A percentile compares a stretch with the other conserved stretches of the same genome.
These are phyloP conservation scores for Rhadina sibilatrix DNA, from an alignment of 2,113 vertebrate species.

Conservation along the genomic window DNA sequence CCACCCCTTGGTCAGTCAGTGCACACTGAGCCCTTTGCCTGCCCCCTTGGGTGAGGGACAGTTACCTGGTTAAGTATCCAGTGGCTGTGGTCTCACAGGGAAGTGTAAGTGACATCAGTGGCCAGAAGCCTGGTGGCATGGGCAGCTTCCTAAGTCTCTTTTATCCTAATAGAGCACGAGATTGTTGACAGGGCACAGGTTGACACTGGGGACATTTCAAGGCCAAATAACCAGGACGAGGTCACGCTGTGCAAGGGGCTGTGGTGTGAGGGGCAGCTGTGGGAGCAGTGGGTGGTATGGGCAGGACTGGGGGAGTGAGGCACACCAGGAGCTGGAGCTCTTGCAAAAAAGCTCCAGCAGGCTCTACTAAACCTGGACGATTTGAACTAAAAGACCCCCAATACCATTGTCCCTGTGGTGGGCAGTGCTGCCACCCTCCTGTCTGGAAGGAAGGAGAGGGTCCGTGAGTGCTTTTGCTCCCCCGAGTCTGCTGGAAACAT, in stretches of 20 bases:
- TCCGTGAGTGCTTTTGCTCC: neutral
- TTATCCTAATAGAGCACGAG: neutral
- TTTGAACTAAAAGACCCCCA: rapidly evolving
- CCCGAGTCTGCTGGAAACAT: neutral
- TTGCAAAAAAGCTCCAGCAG: neutral
- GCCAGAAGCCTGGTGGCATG: neutral
- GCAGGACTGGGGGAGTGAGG: neutral
- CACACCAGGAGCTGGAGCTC: neutral
- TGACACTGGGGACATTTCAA: neutral
- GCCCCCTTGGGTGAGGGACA: neutral
- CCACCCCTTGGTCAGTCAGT: neutral
- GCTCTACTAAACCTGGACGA: neutral
- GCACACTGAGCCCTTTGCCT: neutral
- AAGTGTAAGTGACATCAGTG: too few species aligned
- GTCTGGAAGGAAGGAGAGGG: neutral
- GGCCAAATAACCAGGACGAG: neutral
- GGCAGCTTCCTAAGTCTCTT: neutral
- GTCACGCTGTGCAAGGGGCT: neutral
- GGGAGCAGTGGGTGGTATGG: rapidly evolving
- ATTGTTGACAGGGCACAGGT: rapidly evolving
- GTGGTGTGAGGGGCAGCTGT: neutral
- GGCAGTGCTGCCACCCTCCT: neutral
- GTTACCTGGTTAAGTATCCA: neutral
- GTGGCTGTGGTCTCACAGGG: neutral
- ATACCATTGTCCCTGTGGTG: rapidly evolving